phyloP scores from a whole-genome alignment of 2,888 invertebrate species.

The Drosophila fulvimacula region DNA sequence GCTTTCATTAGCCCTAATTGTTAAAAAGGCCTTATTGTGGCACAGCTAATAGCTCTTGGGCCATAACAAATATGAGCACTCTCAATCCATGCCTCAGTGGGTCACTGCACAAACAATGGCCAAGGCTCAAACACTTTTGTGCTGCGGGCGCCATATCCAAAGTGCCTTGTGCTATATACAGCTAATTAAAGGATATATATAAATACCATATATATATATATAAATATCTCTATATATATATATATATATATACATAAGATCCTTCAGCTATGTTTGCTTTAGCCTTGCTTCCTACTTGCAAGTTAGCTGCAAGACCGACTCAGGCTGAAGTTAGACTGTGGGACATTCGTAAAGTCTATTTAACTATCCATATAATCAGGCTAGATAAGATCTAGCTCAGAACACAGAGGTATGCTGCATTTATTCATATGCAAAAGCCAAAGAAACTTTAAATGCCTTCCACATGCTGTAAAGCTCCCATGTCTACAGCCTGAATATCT shows the following conservation, averaged over 20 bases:
- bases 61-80: not conserved
- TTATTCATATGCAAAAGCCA: not conserved
- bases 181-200: not conserved
- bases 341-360: too few relatives aligned
- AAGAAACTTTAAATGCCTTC: not conserved
- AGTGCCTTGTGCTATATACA: not conserved
- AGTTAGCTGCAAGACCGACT: not conserved
- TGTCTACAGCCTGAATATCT: not conserved
- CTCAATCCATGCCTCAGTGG: constrained; percentile 20
- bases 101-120: constrained; percentile 3
- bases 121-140: constrained; percentile 8
- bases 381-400: too few relatives aligned
- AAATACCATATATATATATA: not conserved
- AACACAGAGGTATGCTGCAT: not conserved
- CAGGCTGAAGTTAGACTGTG: not conserved
- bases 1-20: constrained; percentile 52
- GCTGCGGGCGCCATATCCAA: constrained; percentile 5
- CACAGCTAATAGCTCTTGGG: constrained; percentile 14
- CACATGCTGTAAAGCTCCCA: not conserved
- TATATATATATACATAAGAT: not conserved
- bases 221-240: not conserved
- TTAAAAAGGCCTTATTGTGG: constrained; percentile 23
- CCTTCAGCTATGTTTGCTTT: not conserved
- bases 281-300: not conserved
- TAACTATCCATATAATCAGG: too few relatives aligned